These are phyloP conservation scores for Syrista parreyssii DNA, from an alignment of 2,888 invertebrate genomes.

Conservation along the genomic window DNA sequence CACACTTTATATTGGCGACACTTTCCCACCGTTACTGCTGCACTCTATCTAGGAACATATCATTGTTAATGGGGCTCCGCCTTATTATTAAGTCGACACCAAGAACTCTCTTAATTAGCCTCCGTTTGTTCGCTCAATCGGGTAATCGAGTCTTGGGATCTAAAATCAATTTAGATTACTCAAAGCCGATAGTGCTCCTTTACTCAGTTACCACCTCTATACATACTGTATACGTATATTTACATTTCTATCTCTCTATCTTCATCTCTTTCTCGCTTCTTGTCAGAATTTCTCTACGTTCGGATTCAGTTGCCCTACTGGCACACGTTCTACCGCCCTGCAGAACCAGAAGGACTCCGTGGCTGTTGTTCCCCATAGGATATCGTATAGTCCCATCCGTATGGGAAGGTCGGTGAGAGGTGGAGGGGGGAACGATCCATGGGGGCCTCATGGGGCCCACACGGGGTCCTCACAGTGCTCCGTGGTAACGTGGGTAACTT, in stretches of 20 bases:
- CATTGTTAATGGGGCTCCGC: slow-evolving; percentile 34
- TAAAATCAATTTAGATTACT: slow-evolving; percentile 58
- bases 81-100: slow-evolving; percentile 50
- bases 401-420: background rate
- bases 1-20: background rate
- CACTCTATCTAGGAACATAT: background rate
- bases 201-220: too few species aligned
- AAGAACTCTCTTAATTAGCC: slow-evolving; percentile 53
- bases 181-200: slow-evolving; percentile 38
- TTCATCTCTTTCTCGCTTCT: slow-evolving; percentile 17
- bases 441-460: slow-evolving; percentile 45
- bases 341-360: background rate
- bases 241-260: background rate
- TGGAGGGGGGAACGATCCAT: slow-evolving; percentile 27
- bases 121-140: slow-evolving; percentile 45
- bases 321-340: background rate
- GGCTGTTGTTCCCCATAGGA: background rate
- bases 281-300: background rate
- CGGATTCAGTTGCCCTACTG: background rate
- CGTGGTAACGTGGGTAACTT: slow-evolving; percentile 58
- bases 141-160: slow-evolving; percentile 51
- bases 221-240: background rate
- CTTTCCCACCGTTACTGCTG: background rate
- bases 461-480: slow-evolving; percentile 27
- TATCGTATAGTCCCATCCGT: background rate